Base-by-base conservation (phyloP, 2,113 vertebrate genomes). In the Mionectes macconnelli region DNA sequence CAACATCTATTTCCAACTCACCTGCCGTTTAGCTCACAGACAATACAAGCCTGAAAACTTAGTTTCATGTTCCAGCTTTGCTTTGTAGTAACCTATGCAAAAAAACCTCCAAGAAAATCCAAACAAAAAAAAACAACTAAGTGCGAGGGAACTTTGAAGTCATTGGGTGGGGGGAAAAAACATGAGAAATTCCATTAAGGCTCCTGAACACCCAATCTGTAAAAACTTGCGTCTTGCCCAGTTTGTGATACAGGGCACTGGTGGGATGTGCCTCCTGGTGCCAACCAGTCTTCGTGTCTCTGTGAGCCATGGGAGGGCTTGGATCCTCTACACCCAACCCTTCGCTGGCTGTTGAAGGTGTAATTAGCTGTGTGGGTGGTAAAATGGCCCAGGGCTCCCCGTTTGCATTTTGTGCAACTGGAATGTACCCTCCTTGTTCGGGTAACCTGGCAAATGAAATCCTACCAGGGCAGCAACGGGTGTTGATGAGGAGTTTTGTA, bases 331-430 rank as follows among this genome's bases (percentile, higher is more conserved):
- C 49, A 70, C 94, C 75, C 96, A 95, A 47, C 75, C 77, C 89
- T 93, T 22, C 1, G 9, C 53, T 86, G 90, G 28, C 76, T 95
- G 84, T 44, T 0, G 2, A 56, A 87, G 94, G 80, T 73, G 60
- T 97, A 96, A 96, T 97, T 97, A 97, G 62, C 93, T 49, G 95
- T 1, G 96, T 87, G 82, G 97, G 94, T 90, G 95, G 92, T 47
- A 69, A 84, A 89, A 93, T 90, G 91, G 94, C 93, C 93, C 73
- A 12, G 30, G 86, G 93, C 96, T 94, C 52, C 55, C 90, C 19
- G 60, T 93, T 87, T 93, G 89, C 81, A 35, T 90, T 97, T 94
- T 93, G 90, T 96, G 95, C 97, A 95, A 96, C 91, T 87, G 86
- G 90, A 91, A 94, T 11, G 3, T 81, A 69, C 90, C 93, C 80